A percentile compares a stretch with the other conserved stretches of the same genome.
Evolutionary conservation across 2,113 vertebrate species (phyloP).

Genomic region (Raja brachyura): DNA sequence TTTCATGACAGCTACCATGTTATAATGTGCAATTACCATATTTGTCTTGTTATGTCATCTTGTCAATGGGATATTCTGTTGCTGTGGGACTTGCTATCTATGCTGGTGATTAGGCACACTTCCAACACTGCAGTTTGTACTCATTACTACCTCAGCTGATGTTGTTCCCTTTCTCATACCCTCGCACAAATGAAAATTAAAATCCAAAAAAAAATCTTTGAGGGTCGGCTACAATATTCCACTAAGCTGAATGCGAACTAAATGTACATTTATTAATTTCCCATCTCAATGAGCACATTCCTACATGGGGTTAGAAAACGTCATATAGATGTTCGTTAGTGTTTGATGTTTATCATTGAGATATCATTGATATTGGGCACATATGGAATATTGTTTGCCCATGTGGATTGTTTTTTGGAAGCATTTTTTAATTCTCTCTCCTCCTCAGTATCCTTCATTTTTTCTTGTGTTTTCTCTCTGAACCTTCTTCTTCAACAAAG

Average conservation of each 20-base stretch:
- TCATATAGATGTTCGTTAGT: neutral
- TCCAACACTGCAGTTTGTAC: neutral
- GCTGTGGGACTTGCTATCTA: neutral
- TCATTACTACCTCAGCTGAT: neutral
- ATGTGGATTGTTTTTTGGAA: neutral
- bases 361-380: neutral
- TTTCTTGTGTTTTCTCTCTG: too few species aligned
- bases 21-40: neutral
- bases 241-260: neutral
- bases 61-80: neutral
- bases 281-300: neutral
- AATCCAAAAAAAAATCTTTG: neutral
- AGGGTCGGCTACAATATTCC: neutral
- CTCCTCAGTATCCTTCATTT: neutral
- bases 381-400: neutral
- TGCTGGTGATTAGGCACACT: neutral
- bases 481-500: neutral
- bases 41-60: neutral
- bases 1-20: neutral
- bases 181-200: neutral
- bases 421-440: neutral
- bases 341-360: neutral
- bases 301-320: neutral
- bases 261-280: neutral
- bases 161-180: neutral